A percentile compares a stretch with the other conserved stretches of the same genome.
Evolutionary conservation across 2,888 invertebrate genomes (phyloP).

Genomic region (Drosophila incognita): DNA sequence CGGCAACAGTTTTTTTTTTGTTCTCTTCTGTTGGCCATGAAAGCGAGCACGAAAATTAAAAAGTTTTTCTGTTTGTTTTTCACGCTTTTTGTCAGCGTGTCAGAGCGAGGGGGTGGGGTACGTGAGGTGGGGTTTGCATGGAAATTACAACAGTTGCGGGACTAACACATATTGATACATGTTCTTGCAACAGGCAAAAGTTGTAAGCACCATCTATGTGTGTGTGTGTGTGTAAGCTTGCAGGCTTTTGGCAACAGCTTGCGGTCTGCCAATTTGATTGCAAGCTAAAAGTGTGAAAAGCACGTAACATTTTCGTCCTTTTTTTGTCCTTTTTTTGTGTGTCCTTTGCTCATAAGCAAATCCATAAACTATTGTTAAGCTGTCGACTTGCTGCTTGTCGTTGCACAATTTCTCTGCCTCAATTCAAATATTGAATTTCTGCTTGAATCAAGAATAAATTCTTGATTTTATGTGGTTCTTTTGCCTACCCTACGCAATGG

Average conservation of each 20-base stretch:
- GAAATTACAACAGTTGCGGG: constrained; percentile 70
- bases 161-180: constrained; percentile 72
- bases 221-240: background rate
- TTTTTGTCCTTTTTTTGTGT: background rate
- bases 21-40: constrained; percentile 54
- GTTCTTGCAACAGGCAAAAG: constrained; percentile 54
- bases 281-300: constrained; percentile 8
- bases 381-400: background rate
- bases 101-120: background rate
- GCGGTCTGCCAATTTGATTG: constrained; percentile 45
- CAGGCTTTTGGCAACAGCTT: constrained; percentile 60
- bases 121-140: constrained; percentile 28
- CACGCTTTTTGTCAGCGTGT: constrained; percentile 3
- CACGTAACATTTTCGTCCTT: constrained; percentile 1
- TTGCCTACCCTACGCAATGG: background rate
- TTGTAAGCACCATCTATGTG: constrained; percentile 32
- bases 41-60: constrained; percentile 73
- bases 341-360: constrained; percentile 29
- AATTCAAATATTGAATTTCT: background rate
- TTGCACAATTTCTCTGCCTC: background rate
- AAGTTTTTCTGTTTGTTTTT: constrained; percentile 61
- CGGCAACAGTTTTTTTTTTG: background rate
- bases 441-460: background rate
- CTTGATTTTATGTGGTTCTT: background rate
- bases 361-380: constrained; percentile 60